Conservation (phyloP, 92 coral and sea anemone genomes). For the Siderastrea siderea region DNA sequence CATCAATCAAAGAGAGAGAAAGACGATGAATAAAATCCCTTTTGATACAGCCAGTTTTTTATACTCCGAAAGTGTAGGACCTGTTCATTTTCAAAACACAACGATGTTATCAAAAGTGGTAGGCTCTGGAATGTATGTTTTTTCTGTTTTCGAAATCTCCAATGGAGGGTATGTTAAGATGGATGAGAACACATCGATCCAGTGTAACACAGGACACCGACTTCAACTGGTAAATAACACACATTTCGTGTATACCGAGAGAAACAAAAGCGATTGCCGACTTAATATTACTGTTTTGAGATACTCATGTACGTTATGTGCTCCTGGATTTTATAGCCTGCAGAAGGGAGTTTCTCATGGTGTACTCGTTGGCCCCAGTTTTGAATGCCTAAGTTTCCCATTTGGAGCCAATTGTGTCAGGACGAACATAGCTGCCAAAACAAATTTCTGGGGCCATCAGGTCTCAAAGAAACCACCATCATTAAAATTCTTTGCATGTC, state of each 20-base stretch:
- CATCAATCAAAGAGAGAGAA: background rate
- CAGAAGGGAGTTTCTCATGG: constrained; percentile 35
- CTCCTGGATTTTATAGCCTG: constrained; percentile 64
- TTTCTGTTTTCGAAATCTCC: background rate
- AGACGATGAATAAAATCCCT: background rate
- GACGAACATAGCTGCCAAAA: constrained; percentile 50
- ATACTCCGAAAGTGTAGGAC: no score
- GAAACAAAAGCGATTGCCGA: background rate
- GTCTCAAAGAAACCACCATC: background rate
- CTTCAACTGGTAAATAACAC: constrained; percentile 26
- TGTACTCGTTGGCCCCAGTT: no score
- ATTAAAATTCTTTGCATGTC: constrained; percentile 68
- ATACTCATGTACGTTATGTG: constrained; percentile 58
- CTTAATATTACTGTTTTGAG: constrained; percentile 22
- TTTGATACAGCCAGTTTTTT: background rate
- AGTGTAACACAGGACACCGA: constrained; percentile 2
- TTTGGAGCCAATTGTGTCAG: constrained; percentile 64
- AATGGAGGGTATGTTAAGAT: constrained; percentile 28
- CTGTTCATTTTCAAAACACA: background rate
- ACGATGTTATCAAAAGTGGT: background rate
- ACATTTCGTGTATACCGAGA: constrained; percentile 12
- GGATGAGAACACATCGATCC: constrained; percentile 15
- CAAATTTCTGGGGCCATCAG: constrained; percentile 68
- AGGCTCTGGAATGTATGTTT: background rate
- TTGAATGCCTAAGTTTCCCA: constrained; percentile 52